Evolutionary conservation across 1,140 invertebrate genomes (phyloP), one percentile per base, ranked within the genome.

Genomic region (Apolygus lucorum): DNA sequence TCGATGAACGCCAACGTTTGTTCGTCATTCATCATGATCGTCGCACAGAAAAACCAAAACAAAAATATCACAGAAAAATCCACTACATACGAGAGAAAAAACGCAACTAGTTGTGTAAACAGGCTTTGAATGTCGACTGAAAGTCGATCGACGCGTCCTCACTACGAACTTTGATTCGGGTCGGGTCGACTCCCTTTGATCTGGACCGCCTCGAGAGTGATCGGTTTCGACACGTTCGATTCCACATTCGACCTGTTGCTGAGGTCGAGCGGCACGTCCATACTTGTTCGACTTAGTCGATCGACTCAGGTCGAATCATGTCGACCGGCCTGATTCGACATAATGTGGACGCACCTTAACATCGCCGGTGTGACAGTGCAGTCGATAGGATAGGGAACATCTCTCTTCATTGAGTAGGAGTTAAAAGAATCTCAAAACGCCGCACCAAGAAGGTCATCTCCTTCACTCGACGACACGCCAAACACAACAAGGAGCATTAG

Each of bases 121-220:
- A n/a, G n/a, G 17, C 17, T 42, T 42, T 42, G 4, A 8, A 42
- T 8, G 17, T 8, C 34, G 34, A 17, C 34, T 8, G 34, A 8
- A 17, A 42, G 4, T 8, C 4, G 34, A 42, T 42, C 34, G 34
- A 42, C 34, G 67, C 28, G 27, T 67, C 63, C 29, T 42, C 69
- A 67, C 63, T 34, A 63, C 1, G 52, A 34, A n/a, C 17, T 26
- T 71, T 28, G 34, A 68, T 34, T n/a, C n/a, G n/a, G n/a, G n/a
- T n/a, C n/a, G n/a, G n/a, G n/a, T 68, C 64, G 24, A 54, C 70
- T 68, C 24, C 29, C 70, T 59, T 71, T 68, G 70, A 68, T 71
- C 65, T 65, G 52, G 34, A 71, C 65, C 70, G 65, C 68, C 65
- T 34, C 62, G 65, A 71, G n/a, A n/a, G n/a, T n/a, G n/a, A 68